Evolutionary conservation across 2,113 vertebrate genomes (phyloP), one percentile per base, ranked within the genome.

Genomic region (Mormoops blainvillei): DNA sequence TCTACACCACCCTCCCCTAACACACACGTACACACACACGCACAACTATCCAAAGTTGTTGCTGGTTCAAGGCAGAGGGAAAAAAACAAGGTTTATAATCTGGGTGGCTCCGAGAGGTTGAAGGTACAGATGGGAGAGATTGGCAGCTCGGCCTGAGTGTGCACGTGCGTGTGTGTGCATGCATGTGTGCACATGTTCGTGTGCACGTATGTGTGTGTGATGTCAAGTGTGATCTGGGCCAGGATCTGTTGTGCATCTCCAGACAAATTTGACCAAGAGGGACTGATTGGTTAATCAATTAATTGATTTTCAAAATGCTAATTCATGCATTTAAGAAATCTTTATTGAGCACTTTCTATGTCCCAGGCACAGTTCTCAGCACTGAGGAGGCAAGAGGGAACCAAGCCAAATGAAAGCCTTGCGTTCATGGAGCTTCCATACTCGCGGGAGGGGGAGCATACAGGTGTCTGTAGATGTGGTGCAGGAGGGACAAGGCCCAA

Each of bases 401-500:
- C 20, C 33, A 38, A 5, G 2, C 7, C 41, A 48, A 20, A 20
- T 1, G 2, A 5, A 58, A 43, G 45, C 24, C n/a, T 68, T 3
- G 7, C 20, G 68, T 36, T 9, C 0, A 0, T 0, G 22, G 45
- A 16, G 52, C 54, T 33, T 36, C 0, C 6, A 2, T 43, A 7
- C 50, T 1, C 36, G 3, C 3, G 28, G 65, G 1, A 16, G 36
- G 52, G 74, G 3, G 0, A 20, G 48, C 18, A 4, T 5, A 36
- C 1, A 19, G 33, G 54, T 9, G 4, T 28, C 7, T 6, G 13
- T 0, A 14, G 11, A 7, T 3, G 0, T 2, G 31, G 26, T 2
- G 10, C 5, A 18, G 7, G 33, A 65, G 70, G 52, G n/a, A 31
- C 11, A 1, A 9, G 12, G 20, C 33, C 63, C 11, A 1, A 0